Percentiles rank a stretch among this genome's conserved stretches.
Evolutionary conservation across 2,797 vertebrate genomes (phyloP).

Genomic region (Caiman crocodilus): DNA sequence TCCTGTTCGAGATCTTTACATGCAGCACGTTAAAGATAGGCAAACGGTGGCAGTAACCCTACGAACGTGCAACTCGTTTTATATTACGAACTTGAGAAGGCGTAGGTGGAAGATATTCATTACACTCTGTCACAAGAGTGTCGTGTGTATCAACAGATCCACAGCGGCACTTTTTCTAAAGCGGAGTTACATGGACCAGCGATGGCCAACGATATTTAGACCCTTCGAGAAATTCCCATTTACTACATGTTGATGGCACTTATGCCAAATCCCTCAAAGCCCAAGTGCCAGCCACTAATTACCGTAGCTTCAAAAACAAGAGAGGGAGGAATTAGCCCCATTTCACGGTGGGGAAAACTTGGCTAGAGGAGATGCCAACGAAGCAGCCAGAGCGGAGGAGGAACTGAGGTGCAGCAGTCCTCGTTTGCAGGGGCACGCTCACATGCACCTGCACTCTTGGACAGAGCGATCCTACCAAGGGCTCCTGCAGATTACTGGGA

Average conservation of each 20-base stretch:
- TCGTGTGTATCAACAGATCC: too few species aligned
- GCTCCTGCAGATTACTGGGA: not conserved
- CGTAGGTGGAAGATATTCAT: not conserved
- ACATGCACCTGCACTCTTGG: not conserved
- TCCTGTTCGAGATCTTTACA: not conserved
- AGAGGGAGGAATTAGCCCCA: not conserved
- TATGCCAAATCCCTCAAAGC: not conserved
- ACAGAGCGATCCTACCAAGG: not conserved
- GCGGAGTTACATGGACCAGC: too few species aligned
- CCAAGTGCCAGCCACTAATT: not conserved
- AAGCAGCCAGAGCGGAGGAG: not conserved
- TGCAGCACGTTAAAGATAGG: rapidly evolving
- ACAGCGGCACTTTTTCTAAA: too few species aligned
- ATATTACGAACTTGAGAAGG: too few species aligned
- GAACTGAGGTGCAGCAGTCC: not conserved
- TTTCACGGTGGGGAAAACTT: not conserved
- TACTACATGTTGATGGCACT: not conserved
- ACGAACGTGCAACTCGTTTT: not conserved
- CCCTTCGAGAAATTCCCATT: too few species aligned
- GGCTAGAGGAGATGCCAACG: not conserved
- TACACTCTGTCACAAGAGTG: too few species aligned
- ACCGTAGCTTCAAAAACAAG: not conserved
- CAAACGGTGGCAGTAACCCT: not conserved
- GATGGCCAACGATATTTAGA: too few species aligned
- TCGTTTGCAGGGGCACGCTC: not conserved